These are phyloP conservation scores for Lycopodina hypogea DNA, from an alignment of 37 sponge, comb jelly and placozoan species.

Conservation along the genomic window DNA sequence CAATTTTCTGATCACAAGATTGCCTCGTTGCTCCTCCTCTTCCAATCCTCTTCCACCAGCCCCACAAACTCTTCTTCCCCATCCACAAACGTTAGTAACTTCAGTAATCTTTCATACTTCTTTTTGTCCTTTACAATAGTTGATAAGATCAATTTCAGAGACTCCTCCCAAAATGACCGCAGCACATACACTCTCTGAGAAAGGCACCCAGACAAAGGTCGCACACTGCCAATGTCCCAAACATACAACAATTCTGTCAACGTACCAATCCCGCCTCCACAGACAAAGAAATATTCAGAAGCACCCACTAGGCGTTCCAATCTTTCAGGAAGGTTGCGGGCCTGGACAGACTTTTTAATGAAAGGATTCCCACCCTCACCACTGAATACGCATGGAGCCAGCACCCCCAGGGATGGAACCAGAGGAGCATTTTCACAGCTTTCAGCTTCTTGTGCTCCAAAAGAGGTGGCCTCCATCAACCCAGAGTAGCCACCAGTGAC, in stretches of 20 bases:
- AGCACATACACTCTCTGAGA: slow-evolving; percentile 39
- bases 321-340: slow-evolving; percentile 32
- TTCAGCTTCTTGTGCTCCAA: slow-evolving; percentile 41
- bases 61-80: slow-evolving; percentile 27
- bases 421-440: neutral
- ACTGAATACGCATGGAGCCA: slow-evolving; percentile 63
- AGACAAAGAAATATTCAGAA: slow-evolving; percentile 49
- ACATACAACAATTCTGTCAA: slow-evolving; percentile 56
- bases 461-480: slow-evolving; percentile 68
- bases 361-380: slow-evolving; percentile 44
- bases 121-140: slow-evolving; percentile 19
- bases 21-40: neutral
- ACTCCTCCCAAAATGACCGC: slow-evolving; percentile 46
- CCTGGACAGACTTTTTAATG: slow-evolving; percentile 11
- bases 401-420: slow-evolving; percentile 35
- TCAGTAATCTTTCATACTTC: no score
- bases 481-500: slow-evolving; percentile 74
- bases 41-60: slow-evolving; percentile 33
- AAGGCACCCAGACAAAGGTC: slow-evolving; percentile 20
- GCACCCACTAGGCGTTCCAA: slow-evolving; percentile 29
- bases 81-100: slow-evolving; percentile 34
- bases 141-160: slow-evolving; percentile 10
- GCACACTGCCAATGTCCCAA: slow-evolving; percentile 35
- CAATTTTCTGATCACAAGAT: no score
- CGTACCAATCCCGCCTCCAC: slow-evolving; percentile 74